Conservation (phyloP, 1,140 invertebrate genomes). For the Drosophila truncata region DNA sequence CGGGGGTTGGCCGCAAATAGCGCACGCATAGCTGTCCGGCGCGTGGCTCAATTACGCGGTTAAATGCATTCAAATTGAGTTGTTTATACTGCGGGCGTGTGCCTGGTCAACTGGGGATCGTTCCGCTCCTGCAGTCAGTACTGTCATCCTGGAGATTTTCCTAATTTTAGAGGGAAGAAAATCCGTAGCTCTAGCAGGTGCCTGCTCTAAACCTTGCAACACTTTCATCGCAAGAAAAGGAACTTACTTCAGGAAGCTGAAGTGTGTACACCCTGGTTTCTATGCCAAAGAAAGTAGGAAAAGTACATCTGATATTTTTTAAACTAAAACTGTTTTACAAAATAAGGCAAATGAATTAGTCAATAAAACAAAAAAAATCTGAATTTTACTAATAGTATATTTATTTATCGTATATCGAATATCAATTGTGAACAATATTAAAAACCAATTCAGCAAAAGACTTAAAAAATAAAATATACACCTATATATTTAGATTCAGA, state of each 20-base stretch:
- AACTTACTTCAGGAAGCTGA: neutral
- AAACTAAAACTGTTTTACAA: too few species aligned
- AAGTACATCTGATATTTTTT: too few species aligned
- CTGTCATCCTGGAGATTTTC: constrained; percentile 3
- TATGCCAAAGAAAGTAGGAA: too few species aligned
- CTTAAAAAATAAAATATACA: neutral
- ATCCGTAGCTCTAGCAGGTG: neutral
- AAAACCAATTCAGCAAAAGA: too few species aligned
- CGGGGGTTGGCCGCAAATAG: constrained; percentile 66
- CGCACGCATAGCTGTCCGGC: constrained; percentile 72
- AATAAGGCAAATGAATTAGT: too few species aligned
- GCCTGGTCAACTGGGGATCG: constrained; percentile 48
- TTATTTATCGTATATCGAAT: too few species aligned
- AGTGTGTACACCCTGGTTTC: neutral
- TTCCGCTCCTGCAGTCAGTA: constrained; percentile 1
- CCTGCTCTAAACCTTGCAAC: neutral
- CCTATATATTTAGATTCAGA: neutral
- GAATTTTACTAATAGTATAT: too few species aligned
- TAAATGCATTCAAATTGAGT: constrained; percentile 85
- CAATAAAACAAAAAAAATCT: too few species aligned
- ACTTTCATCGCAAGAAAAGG: neutral
- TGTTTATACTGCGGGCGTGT: constrained; percentile 81
- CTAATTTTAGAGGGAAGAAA: too few species aligned
- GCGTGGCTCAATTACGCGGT: constrained; percentile 84
- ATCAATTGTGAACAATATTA: too few species aligned